Percentiles rank a stretch among this genome's conserved stretches.
These are phyloP conservation scores for Diplodus sargus DNA, from an alignment of 2,797 vertebrate species.

Conservation along the genomic window DNA sequence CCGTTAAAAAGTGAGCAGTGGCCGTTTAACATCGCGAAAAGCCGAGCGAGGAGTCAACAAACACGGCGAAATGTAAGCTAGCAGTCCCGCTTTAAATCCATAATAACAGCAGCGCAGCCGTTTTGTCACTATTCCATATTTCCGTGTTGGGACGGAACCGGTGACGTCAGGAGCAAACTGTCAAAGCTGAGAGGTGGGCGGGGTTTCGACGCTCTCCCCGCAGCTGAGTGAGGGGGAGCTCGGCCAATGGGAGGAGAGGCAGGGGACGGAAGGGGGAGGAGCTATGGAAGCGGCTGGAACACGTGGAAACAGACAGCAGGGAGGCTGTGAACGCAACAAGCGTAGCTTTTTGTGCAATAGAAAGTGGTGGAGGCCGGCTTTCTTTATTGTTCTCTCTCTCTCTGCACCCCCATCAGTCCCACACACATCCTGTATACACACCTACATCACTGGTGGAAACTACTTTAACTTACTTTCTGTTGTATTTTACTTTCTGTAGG, in stretches of 20 bases:
- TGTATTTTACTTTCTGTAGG: neutral
- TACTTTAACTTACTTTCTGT: neutral
- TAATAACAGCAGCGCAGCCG: conserved; percentile 36
- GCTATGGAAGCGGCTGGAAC: conserved; percentile 78
- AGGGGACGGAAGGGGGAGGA: conserved; percentile 61
- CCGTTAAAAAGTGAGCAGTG: conserved; percentile 12
- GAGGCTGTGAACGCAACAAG: conserved; percentile 55
- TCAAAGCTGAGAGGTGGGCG: conserved; percentile 31
- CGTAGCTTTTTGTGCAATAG: conserved; percentile 68
- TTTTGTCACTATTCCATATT: conserved; percentile 61
- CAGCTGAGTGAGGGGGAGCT: conserved; percentile 40
- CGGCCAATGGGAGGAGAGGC: conserved; percentile 63
- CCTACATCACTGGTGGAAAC: neutral
- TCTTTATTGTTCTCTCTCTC: conserved; percentile 23
- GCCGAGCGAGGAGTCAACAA: neutral
- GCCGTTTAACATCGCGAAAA: neutral
- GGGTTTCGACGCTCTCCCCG: fast-evolving
- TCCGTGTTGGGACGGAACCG: conserved; percentile 84
- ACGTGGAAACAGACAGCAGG: conserved; percentile 80
- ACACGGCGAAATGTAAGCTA: neutral
- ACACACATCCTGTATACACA: neutral
- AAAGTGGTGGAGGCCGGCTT: conserved; percentile 70
- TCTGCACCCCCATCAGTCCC: neutral
- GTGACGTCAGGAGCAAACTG: conserved; percentile 63
- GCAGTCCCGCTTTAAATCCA: conserved; percentile 34